Conservation (phyloP, 2,888 invertebrate species). For the Folsomia manolachei region DNA sequence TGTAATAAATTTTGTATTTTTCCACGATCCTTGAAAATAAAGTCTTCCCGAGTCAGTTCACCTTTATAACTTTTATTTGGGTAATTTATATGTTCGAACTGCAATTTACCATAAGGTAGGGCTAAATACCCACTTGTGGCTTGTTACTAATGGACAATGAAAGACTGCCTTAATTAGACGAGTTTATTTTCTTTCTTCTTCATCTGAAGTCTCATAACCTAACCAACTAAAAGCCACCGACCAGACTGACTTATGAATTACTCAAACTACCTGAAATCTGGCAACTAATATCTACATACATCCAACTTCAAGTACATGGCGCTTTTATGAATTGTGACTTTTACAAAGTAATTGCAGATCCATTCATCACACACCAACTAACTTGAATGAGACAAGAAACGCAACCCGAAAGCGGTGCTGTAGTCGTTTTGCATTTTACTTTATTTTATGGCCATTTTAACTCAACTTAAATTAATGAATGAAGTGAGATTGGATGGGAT, state of each 20-base stretch:
- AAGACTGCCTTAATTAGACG: background rate
- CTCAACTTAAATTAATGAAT: background rate
- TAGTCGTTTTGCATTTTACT: background rate
- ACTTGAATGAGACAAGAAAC: background rate
- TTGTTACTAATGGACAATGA: too few relatives aligned
- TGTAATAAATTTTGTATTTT: background rate
- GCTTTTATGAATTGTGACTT: background rate
- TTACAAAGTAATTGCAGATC: background rate
- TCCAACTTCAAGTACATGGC: background rate
- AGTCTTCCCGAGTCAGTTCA: background rate
- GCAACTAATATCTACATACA: background rate
- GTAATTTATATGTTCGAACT: background rate
- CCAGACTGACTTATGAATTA: background rate
- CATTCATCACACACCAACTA: background rate
- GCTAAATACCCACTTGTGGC: background rate
- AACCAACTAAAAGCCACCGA: too few relatives aligned
- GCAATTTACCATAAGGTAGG: slow-evolving; percentile 1
- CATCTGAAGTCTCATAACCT: background rate
- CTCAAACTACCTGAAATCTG: background rate
- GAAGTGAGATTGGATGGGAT: background rate
- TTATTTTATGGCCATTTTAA: background rate
- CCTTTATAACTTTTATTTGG: background rate
- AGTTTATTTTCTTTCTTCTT: background rate
- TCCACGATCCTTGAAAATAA: background rate
- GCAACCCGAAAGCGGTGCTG: background rate